Evolutionary conservation across 2,888 invertebrate genomes (phyloP).

Genomic region (Temnothorax unifasciatus): DNA sequence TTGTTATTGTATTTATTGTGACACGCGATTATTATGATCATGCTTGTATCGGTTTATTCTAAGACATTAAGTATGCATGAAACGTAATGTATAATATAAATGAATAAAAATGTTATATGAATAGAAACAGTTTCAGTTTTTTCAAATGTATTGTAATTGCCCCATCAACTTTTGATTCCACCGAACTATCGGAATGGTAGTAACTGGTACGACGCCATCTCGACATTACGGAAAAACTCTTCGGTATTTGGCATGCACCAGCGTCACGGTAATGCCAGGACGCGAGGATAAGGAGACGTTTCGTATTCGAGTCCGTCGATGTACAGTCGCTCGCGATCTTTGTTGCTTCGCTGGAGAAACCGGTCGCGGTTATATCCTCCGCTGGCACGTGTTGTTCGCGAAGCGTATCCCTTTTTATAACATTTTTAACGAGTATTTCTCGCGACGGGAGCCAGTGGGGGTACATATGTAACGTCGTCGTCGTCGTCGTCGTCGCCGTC

Average conservation of each 20-base stretch:
- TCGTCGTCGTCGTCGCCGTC: not conserved
- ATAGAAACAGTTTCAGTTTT: not conserved
- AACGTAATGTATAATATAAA: not conserved
- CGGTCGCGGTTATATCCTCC: not conserved
- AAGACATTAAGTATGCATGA: not conserved
- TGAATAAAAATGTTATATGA: not conserved
- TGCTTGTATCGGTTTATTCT: not conserved
- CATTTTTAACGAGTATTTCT: constrained; percentile 63
- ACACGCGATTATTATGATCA: not conserved
- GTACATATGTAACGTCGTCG: not conserved
- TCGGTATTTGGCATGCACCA: not conserved
- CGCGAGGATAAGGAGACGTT: constrained; percentile 3
- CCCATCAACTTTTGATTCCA: not conserved
- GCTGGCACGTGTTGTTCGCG: constrained; percentile 20
- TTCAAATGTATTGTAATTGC: not conserved
- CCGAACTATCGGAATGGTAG: not conserved
- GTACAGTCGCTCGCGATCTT: constrained; percentile 10
- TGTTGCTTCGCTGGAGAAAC: not conserved
- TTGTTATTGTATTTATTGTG: not conserved
- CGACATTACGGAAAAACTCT: not conserved
- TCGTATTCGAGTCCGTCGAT: constrained; percentile 11
- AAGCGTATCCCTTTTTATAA: constrained; percentile 46
- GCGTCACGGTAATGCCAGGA: not conserved
- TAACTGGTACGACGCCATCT: not conserved
- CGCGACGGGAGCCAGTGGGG: not conserved